A percentile compares a stretch with the other conserved stretches of the same genome.
phyloP scores from a whole-genome alignment of 2,888 invertebrate genomes.

The Noctua janthe region DNA sequence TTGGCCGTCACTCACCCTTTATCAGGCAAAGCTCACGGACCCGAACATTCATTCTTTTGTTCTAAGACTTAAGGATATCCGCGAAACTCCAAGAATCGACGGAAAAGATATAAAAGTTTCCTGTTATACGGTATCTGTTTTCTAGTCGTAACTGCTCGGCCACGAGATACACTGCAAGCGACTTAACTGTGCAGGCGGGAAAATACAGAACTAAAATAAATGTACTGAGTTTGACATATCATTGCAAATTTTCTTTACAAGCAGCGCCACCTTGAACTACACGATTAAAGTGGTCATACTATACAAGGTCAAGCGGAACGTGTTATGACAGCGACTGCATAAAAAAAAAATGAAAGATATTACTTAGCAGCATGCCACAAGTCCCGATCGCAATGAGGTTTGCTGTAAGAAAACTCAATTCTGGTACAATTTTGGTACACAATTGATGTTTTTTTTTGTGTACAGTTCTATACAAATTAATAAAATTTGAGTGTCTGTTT shows the following conservation, averaged over 20 bases:
- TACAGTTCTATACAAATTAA: no score
- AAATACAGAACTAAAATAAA: background rate
- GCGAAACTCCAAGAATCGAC: constrained; percentile 51
- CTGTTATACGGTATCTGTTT: constrained; percentile 30
- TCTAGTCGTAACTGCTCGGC: background rate
- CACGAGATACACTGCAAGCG: background rate
- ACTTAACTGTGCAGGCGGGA: background rate
- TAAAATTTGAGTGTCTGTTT: no score
- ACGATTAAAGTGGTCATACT: background rate
- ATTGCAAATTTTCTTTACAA: background rate
- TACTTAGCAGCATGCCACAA: background rate
- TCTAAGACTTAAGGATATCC: constrained; percentile 54
- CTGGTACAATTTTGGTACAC: no score
- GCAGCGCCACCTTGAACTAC: background rate
- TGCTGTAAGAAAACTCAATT: background rate
- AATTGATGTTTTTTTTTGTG: no score
- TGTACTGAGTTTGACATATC: background rate
- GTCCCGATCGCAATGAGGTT: background rate
- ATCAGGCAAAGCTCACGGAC: constrained; percentile 65
- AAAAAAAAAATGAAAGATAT: background rate
- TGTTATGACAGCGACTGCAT: background rate
- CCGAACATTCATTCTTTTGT: constrained; percentile 63
- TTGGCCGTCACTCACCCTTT: constrained; percentile 76
- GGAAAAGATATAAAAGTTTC: constrained; percentile 55
- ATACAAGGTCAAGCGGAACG: background rate